Percentiles rank a stretch among this genome's conserved stretches.
Evolutionary conservation across 2,888 invertebrate species (phyloP).

Genomic region (Nezara viridula): DNA sequence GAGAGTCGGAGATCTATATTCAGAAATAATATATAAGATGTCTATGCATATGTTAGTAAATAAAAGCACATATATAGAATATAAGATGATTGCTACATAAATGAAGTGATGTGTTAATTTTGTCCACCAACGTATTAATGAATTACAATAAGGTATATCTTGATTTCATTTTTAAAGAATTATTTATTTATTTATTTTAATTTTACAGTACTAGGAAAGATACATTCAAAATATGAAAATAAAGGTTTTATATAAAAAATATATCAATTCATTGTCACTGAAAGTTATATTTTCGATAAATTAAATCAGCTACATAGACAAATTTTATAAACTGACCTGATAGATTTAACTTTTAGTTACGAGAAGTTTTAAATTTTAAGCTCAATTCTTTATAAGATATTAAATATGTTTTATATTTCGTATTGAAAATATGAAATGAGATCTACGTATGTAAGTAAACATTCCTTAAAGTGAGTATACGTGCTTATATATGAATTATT

Average conservation of each 20-base stretch:
- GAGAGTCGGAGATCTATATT: too few relatives aligned
- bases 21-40: too few relatives aligned
- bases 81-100: too few relatives aligned
- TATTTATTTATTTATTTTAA: too few relatives aligned
- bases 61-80: too few relatives aligned
- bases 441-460: not conserved
- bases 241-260: not conserved
- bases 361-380: not conserved
- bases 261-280: not conserved
- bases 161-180: too few relatives aligned
- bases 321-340: not conserved
- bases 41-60: too few relatives aligned
- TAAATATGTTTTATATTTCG: not conserved
- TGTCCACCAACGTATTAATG: too few relatives aligned
- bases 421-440: not conserved
- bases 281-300: not conserved
- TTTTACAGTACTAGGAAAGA: too few relatives aligned
- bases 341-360: not conserved
- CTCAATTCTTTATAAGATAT: conserved; percentile 25
- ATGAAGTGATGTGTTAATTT: too few relatives aligned
- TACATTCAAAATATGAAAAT: not conserved
- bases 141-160: too few relatives aligned
- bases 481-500: not conserved
- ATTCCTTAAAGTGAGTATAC: conserved; percentile 40
- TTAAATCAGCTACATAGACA: not conserved